Base-by-base conservation (phyloP, 2,888 invertebrate species). In the Athripsodes cinereus region DNA sequence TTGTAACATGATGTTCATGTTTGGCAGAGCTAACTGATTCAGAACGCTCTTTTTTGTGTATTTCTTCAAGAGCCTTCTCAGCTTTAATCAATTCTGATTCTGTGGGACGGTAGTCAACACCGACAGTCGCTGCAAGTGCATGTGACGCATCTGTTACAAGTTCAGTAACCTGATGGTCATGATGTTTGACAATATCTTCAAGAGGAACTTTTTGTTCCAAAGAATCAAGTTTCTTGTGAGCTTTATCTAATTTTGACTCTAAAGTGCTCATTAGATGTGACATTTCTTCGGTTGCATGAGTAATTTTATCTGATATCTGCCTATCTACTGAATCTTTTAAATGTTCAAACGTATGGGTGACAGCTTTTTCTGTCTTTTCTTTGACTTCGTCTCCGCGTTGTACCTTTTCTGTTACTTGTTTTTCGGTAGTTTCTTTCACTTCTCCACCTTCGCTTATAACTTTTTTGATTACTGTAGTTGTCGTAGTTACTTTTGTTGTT, bases 201-300 rank as follows among this genome's bases (percentile, higher is more conserved):
- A 58, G 61, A 2, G 59, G 44, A 40, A 53, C n/a, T 59, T 52
- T 54, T 22, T 52, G 58, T 52, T 56, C 53, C 6, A 58, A n/a
- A 44, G 58, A 19, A 16, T 53, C 52, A 19, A 59, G 22, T 31
- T 52, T 55, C 44, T 56, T 60, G 56, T 58, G 58, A 1, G 58
- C 44, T 16, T 40, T 47, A 11, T 47, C 51, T 5, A 50, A 18
- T 31, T 51, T 50, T n/a, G 58, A 35, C 40, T 58, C 58, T 21
- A 54, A 22, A 2, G 46, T 16, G 22, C 31, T 49, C 16, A 58
- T 40, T 11, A 50, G 35, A n/a, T 51, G 51, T 1, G 54, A 49
- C 20, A 52, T 18, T 11, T 44, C 53, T 53, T 58, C 57, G 1
- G 47, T 21, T 10, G 50, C 19, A 20, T 50, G 50, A 16, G 52